Conservation (phyloP, 2,113 vertebrate species). For the Eleginops maclovinus region DNA sequence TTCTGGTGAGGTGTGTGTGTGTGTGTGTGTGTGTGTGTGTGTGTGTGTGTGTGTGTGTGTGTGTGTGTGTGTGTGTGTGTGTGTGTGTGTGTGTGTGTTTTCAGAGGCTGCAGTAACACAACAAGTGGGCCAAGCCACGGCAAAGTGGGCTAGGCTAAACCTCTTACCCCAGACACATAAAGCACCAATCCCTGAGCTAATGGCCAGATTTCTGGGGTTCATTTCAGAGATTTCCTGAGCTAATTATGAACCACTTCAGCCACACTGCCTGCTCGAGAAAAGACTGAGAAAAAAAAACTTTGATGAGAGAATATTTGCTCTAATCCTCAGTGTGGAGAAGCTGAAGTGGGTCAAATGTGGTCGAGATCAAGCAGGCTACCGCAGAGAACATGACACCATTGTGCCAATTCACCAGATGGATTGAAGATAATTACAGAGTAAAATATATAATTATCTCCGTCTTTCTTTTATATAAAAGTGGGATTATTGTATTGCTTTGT, state of each 20-base stretch:
- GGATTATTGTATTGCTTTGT: neutral
- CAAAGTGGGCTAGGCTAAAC: conserved; percentile 34
- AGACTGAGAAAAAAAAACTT: neutral
- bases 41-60: conserved; percentile 7
- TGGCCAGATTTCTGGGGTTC: conserved; percentile 43
- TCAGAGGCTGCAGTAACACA: neutral
- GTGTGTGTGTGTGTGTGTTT: conserved; percentile 13
- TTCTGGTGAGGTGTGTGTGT: conserved; percentile 5
- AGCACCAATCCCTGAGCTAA: conserved; percentile 44
- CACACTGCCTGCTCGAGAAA: neutral
- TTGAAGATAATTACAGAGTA: neutral
- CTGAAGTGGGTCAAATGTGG: conserved; percentile 14
- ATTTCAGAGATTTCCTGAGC: conserved; percentile 41
- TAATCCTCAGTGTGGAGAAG: conserved; percentile 29
- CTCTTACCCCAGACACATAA: conserved; percentile 38
- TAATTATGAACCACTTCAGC: conserved; percentile 25
- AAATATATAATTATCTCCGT: neutral
- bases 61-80: conserved; percentile 9
- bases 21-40: conserved; percentile 20
- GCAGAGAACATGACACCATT: neutral
- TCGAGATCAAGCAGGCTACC: neutral
- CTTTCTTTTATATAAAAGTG: neutral
- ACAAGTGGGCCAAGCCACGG: conserved; percentile 32
- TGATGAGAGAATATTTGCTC: neutral
- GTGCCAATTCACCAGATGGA: neutral